Conservation (phyloP, 35 echinoderm and acorn worm species). For the Heliocidaris erythrogramma region DNA sequence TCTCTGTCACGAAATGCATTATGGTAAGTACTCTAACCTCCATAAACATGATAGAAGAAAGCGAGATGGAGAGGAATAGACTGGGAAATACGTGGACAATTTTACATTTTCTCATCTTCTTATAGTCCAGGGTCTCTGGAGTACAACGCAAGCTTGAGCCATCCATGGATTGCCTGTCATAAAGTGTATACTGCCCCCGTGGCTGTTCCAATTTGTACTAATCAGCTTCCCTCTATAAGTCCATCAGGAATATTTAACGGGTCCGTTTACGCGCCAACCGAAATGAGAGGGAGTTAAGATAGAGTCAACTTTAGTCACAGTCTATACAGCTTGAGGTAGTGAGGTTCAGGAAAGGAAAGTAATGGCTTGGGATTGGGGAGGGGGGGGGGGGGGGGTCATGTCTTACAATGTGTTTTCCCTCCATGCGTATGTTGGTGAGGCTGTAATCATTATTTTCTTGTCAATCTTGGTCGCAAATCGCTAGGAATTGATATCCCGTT, state of each 20-base stretch:
- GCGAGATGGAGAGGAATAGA: background rate
- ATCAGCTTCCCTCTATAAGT: background rate
- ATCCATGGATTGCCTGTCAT: background rate
- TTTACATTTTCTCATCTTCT: background rate
- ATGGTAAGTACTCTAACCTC: too few species aligned
- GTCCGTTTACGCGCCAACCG: background rate
- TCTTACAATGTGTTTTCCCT: background rate
- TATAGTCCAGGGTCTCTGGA: background rate
- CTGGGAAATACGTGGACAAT: background rate
- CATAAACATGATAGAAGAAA: too few species aligned
- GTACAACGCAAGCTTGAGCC: background rate
- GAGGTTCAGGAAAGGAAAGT: background rate
- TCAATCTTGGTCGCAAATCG: background rate
- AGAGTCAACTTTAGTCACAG: background rate
- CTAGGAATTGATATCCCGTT: background rate
- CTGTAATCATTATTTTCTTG: background rate
- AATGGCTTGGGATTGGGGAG: background rate
- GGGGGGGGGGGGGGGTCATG: background rate
- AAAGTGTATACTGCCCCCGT: background rate
- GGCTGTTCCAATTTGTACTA: background rate
- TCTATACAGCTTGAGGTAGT: background rate
- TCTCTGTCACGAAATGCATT: too few species aligned
- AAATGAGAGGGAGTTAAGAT: background rate
- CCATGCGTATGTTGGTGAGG: background rate
- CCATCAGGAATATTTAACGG: constrained; percentile 8